Evolutionary conservation across 2,113 vertebrate genomes (phyloP).

Genomic region (Myxocyprinus asiaticus): DNA sequence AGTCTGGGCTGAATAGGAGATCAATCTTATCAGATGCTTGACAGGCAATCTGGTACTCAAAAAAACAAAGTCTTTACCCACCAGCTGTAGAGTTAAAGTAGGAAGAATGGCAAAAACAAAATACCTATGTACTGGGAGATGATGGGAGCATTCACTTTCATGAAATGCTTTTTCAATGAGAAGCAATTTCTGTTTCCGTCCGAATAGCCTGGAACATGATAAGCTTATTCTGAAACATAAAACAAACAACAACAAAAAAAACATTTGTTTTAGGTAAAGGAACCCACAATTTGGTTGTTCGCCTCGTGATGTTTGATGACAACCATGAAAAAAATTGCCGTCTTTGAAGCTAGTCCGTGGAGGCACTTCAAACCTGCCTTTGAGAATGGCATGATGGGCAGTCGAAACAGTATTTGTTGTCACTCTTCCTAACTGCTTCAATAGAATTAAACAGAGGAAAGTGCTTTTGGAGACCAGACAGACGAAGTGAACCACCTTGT

Average conservation of each 20-base stretch:
- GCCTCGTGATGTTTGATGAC: constrained; percentile 17
- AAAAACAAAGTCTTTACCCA: not conserved
- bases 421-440: constrained; percentile 17
- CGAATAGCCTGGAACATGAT: not conserved
- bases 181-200: not conserved
- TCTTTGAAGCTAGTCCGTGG: constrained; percentile 30
- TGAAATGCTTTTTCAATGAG: not conserved
- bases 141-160: too few species aligned
- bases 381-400: constrained; percentile 6
- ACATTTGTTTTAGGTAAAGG: constrained; percentile 8
- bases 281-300: constrained; percentile 12
- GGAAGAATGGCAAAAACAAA: not conserved
- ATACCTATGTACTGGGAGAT: not conserved
- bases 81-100: constrained; percentile 51
- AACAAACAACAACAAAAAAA: constrained; percentile 22
- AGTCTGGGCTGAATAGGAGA: constrained; percentile 66
- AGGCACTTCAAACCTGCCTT: constrained; percentile 40
- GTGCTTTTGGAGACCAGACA: constrained; percentile 26
- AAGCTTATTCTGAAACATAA: constrained; percentile 16
- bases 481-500: constrained; percentile 24
- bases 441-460: constrained; percentile 8
- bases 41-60: constrained; percentile 54
- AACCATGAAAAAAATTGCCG: constrained; percentile 13
- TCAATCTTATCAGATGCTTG: constrained; percentile 72
- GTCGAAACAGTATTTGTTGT: constrained; percentile 14